These are phyloP conservation scores for Cinara cedri DNA, from an alignment of 2,888 invertebrate species.

Conservation along the genomic window DNA sequence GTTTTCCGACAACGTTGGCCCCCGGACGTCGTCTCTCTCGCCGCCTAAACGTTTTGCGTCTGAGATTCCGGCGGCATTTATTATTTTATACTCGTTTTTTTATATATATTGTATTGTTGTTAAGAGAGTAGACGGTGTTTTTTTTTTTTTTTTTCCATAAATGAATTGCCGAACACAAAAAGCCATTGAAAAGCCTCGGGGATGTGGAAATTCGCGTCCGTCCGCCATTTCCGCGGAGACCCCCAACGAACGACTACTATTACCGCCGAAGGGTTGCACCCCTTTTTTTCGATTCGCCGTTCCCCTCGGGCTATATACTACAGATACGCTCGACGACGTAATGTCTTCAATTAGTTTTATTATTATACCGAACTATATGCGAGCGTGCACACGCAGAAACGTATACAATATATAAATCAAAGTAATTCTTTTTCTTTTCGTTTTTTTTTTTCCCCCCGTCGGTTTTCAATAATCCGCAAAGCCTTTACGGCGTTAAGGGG, in stretches of 20 bases:
- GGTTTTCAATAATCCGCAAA: slow-evolving; percentile 27
- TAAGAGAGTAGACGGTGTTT: too few species aligned
- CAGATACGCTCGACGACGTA: slow-evolving; percentile 6
- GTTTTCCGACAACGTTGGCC: too few species aligned
- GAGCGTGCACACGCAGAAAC: background rate
- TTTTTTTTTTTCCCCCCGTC: too few species aligned
- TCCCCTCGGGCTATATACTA: slow-evolving; percentile 37
- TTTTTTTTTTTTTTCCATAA: slow-evolving; percentile 20
- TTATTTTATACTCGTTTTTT: too few species aligned
- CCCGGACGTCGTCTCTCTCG: too few species aligned
- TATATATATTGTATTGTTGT: too few species aligned
- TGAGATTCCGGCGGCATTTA: too few species aligned
- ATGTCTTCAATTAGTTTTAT: slow-evolving; percentile 57
- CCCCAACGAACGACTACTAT: background rate
- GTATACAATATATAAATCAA: slow-evolving; percentile 41
- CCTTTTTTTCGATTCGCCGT: slow-evolving; percentile 42
- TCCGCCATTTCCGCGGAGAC: slow-evolving; percentile 47
- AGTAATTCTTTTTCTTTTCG: background rate
- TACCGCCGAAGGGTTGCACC: slow-evolving; percentile 32
- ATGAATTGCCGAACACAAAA: slow-evolving; percentile 35
- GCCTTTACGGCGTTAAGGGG: background rate
- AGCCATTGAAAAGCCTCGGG: slow-evolving; percentile 19
- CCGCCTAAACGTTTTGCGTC: too few species aligned
- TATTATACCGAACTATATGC: background rate
- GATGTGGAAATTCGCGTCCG: slow-evolving; percentile 27